Percentiles rank a stretch among this genome's conserved stretches.
Evolutionary conservation across 1,140 invertebrate genomes (phyloP).

Genomic region (Caerostris darwini): DNA sequence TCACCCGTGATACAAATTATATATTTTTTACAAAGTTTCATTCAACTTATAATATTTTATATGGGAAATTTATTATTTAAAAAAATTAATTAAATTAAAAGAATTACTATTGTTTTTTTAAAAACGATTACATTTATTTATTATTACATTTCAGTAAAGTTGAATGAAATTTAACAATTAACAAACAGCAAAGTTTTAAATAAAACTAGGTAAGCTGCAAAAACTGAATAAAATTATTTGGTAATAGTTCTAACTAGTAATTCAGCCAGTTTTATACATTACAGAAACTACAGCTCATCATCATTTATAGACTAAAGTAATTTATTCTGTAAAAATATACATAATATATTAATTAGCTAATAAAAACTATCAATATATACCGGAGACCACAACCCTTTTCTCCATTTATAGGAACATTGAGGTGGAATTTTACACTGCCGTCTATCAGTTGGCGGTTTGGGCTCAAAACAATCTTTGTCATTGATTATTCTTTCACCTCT

Average conservation of each 20-base stretch:
- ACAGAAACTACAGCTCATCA: background rate
- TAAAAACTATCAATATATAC: conserved; percentile 27
- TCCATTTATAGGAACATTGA: conserved; percentile 66
- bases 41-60: too few species aligned
- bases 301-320: background rate
- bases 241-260: background rate
- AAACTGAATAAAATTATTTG: background rate
- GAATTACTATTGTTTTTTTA: too few species aligned
- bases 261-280: background rate
- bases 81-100: too few species aligned
- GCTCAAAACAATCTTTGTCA: conserved; percentile 64
- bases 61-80: too few species aligned
- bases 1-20: too few species aligned
- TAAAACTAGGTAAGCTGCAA: background rate
- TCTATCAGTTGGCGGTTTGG: conserved; percentile 55
- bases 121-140: too few species aligned
- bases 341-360: background rate
- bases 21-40: too few species aligned
- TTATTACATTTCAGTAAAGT: too few species aligned
- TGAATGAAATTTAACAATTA: too few species aligned
- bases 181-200: background rate
- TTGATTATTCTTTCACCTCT: conserved; percentile 36
- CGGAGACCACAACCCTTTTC: conserved; percentile 62
- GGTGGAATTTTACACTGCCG: conserved; percentile 62
- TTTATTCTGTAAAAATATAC: background rate